Conservation (phyloP, 2,888 invertebrate genomes). For the Volucella inanis region DNA sequence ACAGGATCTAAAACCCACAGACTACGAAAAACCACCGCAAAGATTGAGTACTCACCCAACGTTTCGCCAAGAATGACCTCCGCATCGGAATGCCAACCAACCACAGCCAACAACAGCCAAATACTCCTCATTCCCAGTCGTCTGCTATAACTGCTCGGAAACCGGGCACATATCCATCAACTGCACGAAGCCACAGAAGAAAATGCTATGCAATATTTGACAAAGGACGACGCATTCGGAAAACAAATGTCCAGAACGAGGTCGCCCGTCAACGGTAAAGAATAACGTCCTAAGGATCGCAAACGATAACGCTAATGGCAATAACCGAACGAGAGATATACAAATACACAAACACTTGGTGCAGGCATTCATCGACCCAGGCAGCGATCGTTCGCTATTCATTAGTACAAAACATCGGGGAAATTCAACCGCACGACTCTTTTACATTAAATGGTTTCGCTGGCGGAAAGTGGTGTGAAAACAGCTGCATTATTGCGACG, state of each 20-base stretch:
- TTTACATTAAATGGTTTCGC: no score
- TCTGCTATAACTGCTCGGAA: slow-evolving; percentile 20
- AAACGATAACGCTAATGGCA: slow-evolving; percentile 7
- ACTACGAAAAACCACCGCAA: background rate
- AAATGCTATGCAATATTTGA: slow-evolving; percentile 15
- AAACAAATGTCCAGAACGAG: slow-evolving; percentile 15
- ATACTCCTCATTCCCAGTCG: slow-evolving; percentile 2
- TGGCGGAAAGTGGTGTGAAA: background rate
- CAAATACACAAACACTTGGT: slow-evolving; percentile 12
- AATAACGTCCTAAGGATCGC: slow-evolving; percentile 1
- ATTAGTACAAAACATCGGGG: no score
- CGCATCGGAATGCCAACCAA: slow-evolving; percentile 1
- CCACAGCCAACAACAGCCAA: background rate
- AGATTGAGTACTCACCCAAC: slow-evolving; percentile 8
- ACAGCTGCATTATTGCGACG: no score
- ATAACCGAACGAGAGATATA: slow-evolving; percentile 25
- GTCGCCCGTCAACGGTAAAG: slow-evolving; percentile 1
- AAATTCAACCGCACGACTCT: no score
- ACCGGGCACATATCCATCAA: slow-evolving; percentile 12
- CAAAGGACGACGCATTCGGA: slow-evolving; percentile 15
- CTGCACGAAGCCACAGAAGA: slow-evolving; percentile 22
- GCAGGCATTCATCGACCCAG: slow-evolving; percentile 30
- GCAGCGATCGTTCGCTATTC: background rate
- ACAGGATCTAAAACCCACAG: background rate
- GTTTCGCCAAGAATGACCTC: background rate